Percentiles rank a stretch among this genome's conserved stretches.
Evolutionary conservation across 1,140 invertebrate species (phyloP).

Genomic region (Catajapyx aquilonaris): DNA sequence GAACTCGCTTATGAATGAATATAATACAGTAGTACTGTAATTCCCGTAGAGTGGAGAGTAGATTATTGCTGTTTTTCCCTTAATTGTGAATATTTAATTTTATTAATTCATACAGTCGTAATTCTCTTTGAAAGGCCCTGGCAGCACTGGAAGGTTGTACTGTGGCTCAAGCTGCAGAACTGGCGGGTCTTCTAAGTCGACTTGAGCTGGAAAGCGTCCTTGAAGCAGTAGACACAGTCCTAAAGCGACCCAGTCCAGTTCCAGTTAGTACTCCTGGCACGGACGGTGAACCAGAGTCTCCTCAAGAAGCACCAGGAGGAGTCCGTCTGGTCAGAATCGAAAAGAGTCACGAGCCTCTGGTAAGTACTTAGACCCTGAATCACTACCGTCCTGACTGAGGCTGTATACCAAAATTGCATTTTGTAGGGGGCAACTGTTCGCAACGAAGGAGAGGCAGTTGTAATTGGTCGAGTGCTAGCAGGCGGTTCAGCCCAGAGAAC

Average conservation of each 20-base stretch:
- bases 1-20: too few species aligned
- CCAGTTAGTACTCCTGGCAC: neutral
- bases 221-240: neutral
- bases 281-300: neutral
- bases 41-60: too few species aligned
- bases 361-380: constrained; percentile 14
- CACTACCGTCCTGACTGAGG: too few species aligned
- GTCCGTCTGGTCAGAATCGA: neutral
- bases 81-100: too few species aligned
- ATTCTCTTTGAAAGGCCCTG: too few species aligned
- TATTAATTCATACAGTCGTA: too few species aligned
- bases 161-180: neutral
- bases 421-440: neutral
- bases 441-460: neutral
- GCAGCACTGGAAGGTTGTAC: neutral
- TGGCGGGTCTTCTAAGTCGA: neutral
- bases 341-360: constrained; percentile 28
- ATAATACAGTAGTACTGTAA: too few species aligned
- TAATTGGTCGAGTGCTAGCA: neutral
- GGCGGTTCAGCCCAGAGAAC: neutral
- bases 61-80: too few species aligned
- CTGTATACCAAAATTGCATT: too few species aligned
- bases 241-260: neutral
- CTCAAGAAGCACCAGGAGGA: neutral
- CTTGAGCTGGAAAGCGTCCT: neutral